These are phyloP conservation scores for Thalassaphorura encarpata DNA, from an alignment of 1,140 invertebrate genomes.

Conservation along the genomic window DNA sequence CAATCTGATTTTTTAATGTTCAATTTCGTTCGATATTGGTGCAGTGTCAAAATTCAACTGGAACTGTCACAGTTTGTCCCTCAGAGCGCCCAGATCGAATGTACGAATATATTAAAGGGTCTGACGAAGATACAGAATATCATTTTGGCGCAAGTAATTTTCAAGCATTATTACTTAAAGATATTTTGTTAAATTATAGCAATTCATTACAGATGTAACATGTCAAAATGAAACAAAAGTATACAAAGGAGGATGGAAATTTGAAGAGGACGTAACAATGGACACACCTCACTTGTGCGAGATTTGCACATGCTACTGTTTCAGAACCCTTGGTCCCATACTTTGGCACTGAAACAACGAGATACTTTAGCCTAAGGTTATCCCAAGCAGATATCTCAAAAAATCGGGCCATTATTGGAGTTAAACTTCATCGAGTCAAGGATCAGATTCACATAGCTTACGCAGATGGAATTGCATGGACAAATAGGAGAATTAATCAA, in stretches of 20 bases:
- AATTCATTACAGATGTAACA: not conserved
- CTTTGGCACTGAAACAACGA: not conserved
- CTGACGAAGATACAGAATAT: slow-evolving; percentile 3
- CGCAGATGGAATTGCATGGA: slow-evolving; percentile 3
- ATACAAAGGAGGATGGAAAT: slow-evolving; percentile 2
- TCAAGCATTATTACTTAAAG: not conserved
- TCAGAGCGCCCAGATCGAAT: slow-evolving; percentile 7
- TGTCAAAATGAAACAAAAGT: not conserved
- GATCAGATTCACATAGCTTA: slow-evolving; percentile 12
- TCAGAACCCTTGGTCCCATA: slow-evolving; percentile 7
- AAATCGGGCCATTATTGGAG: slow-evolving; percentile 4
- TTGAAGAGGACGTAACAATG: slow-evolving; percentile 9
- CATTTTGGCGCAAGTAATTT: slow-evolving; percentile 9
- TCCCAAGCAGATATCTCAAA: not conserved
- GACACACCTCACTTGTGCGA: slow-evolving; percentile 20
- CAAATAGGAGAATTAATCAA: slow-evolving; percentile 3
- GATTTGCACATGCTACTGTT: slow-evolving; percentile 17
- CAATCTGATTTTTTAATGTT: not conserved
- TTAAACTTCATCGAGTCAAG: slow-evolving; percentile 11
- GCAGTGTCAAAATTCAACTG: slow-evolving; percentile 15
- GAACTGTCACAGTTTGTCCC: slow-evolving; percentile 6
- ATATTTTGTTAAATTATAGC: not conserved
- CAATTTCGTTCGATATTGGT: not conserved
- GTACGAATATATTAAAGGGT: slow-evolving; percentile 10
- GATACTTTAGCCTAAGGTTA: not conserved